These are phyloP conservation scores for Sebastes diaconus DNA, from an alignment of 2,797 vertebrate species.

Conservation along the genomic window DNA sequence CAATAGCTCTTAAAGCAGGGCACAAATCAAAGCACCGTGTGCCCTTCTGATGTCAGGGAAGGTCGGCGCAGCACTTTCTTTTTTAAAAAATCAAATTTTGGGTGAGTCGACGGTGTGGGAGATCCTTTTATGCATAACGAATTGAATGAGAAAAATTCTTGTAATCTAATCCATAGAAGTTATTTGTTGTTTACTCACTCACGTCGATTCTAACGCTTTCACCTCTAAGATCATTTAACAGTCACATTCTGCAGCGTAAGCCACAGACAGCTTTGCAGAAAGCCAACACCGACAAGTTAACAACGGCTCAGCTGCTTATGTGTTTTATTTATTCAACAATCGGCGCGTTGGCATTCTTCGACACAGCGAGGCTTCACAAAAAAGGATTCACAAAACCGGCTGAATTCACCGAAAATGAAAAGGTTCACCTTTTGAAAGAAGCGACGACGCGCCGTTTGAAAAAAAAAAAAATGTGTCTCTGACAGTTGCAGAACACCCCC, in stretches of 20 bases:
- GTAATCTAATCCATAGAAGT: neutral
- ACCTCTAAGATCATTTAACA: slow-evolving; percentile 9
- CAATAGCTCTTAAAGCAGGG: slow-evolving; percentile 46
- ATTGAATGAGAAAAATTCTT: slow-evolving; percentile 6
- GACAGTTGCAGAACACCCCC: slow-evolving; percentile 79
- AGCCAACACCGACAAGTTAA: slow-evolving; percentile 43
- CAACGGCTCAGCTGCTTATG: slow-evolving; percentile 47
- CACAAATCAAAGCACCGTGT: slow-evolving; percentile 58
- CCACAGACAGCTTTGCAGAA: slow-evolving; percentile 13
- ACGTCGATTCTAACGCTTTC: slow-evolving; percentile 7
- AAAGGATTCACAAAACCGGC: slow-evolving; percentile 73
- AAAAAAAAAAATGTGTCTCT: slow-evolving; percentile 78
- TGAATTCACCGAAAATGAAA: slow-evolving; percentile 78
- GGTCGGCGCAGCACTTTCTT: slow-evolving; percentile 16
- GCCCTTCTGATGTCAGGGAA: slow-evolving; percentile 54
- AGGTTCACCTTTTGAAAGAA: slow-evolving; percentile 76
- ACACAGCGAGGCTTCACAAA: slow-evolving; percentile 65
- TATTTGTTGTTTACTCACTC: neutral
- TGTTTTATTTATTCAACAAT: slow-evolving; percentile 73
- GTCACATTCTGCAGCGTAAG: slow-evolving; percentile 28
- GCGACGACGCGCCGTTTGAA: slow-evolving; percentile 69
- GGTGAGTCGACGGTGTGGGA: neutral
- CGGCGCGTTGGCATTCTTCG: slow-evolving; percentile 52
- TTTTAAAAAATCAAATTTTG: slow-evolving; percentile 16
- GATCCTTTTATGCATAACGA: neutral